phyloP scores from a whole-genome alignment of 2,113 vertebrate species.

The Donacobius atricapilla region DNA sequence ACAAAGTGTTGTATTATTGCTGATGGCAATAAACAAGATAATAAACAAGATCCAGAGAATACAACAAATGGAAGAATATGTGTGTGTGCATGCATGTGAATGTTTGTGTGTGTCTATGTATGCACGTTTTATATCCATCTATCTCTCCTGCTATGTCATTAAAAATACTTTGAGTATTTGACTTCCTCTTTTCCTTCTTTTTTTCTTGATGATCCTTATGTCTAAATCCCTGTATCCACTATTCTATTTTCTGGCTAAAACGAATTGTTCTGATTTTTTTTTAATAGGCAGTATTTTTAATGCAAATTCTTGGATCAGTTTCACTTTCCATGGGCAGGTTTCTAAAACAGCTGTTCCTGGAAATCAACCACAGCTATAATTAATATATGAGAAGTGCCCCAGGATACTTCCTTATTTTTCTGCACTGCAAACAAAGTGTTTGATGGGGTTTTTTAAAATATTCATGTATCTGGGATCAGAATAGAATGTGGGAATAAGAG shows the following conservation, averaged over 20 bases:
- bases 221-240: neutral
- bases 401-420: neutral
- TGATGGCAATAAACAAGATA: neutral
- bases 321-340: neutral
- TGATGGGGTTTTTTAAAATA: neutral
- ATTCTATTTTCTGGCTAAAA: neutral
- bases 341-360: neutral
- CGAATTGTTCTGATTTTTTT: neutral
- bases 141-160: neutral
- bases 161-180: neutral
- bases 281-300: neutral
- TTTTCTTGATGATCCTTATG: neutral
- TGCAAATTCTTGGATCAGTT: neutral
- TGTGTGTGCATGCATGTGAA: accelerated
- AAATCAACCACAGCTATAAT: neutral
- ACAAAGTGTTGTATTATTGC: neutral
- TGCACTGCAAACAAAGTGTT: neutral
- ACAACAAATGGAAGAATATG: neutral
- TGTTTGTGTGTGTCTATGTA: neutral
- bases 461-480: neutral
- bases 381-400: neutral
- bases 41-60: neutral
- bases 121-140: neutral
- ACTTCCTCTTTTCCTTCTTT: neutral
- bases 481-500: neutral